Base-by-base conservation (phyloP, 2,113 vertebrate species). In the Lepisosteus osseus region DNA sequence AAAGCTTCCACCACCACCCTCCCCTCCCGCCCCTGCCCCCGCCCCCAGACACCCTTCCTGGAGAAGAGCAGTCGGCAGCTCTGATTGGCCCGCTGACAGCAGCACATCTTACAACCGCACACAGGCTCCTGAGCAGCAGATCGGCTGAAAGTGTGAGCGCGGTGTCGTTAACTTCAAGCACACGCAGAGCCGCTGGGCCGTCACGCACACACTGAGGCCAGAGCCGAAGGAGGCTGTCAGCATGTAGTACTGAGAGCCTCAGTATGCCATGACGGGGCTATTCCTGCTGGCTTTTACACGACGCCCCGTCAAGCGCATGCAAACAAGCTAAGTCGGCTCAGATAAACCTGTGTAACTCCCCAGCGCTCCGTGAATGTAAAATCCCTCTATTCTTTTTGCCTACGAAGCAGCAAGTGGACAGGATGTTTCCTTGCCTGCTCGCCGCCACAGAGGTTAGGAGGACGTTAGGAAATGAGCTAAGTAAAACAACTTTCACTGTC, bases 391-490 rank as follows among this genome's bases (percentile, higher is more conserved):
- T 68, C 66, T 68, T 47, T 17, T 17, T 40, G 51, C 7, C 13
- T n/a, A 7, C 65, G 44, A 4, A 15, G 44, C 44, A n/a, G 61
- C 17, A 4, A 29, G 61, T 63, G 61, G 47, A 64, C 61, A 64
- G 70, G 61, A 64, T 64, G 47, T 47, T 17, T 41, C 54, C 47
- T 64, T 51, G 47, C 47, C 44, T 71, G 44, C 61, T 12, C 11
- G 47, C 9, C 5, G 1, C 47, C 47, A 51, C 5, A 0, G 47
- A 51, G 47, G 47, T 51, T 51, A 51, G 29, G 29, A 65, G 61
- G 68, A 61, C 56, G 40, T 45, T 45, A 71, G 70, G 54, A 72
- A 72, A 72, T 66, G 62, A 66, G 71, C 42, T 12, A 13, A 66
- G 63, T 17, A 15, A 66, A 43, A 42, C 15, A 17, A 55, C 44